Percentiles rank a stretch among this genome's conserved stretches.
phyloP scores from a whole-genome alignment of 2,797 vertebrate genomes.

The Crax fasciolata region DNA sequence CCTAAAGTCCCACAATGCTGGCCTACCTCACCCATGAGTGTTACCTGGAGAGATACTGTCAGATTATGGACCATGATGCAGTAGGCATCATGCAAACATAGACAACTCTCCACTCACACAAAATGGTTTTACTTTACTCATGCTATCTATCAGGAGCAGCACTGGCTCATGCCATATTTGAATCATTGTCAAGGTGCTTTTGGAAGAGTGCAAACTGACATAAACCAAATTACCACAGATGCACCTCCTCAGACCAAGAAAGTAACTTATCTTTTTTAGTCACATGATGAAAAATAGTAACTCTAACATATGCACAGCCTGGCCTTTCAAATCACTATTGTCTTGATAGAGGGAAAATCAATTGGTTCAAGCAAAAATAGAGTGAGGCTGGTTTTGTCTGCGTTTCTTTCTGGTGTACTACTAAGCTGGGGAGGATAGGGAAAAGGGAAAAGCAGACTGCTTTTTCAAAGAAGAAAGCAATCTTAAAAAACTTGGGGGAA shows the following conservation, averaged over 20 bases:
- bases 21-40: background rate
- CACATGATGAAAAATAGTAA: background rate
- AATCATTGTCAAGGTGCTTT: background rate
- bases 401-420: background rate
- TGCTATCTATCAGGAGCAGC: background rate
- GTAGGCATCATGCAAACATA: background rate
- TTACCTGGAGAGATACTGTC: background rate
- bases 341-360: background rate
- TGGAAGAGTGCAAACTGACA: background rate
- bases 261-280: background rate
- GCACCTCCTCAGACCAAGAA: background rate
- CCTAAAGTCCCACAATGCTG: too few species aligned
- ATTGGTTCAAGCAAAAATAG: background rate
- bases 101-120: accelerated
- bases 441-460: background rate
- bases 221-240: background rate
- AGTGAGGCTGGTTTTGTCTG: background rate
- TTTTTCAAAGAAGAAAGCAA: background rate
- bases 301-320: background rate
- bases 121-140: background rate
- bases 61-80: background rate
- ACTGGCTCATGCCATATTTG: accelerated
- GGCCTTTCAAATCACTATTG: background rate
- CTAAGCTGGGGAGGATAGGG: background rate
- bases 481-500: background rate